Base-by-base conservation (phyloP, 1,140 invertebrate genomes). In the Periplaneta americana region DNA sequence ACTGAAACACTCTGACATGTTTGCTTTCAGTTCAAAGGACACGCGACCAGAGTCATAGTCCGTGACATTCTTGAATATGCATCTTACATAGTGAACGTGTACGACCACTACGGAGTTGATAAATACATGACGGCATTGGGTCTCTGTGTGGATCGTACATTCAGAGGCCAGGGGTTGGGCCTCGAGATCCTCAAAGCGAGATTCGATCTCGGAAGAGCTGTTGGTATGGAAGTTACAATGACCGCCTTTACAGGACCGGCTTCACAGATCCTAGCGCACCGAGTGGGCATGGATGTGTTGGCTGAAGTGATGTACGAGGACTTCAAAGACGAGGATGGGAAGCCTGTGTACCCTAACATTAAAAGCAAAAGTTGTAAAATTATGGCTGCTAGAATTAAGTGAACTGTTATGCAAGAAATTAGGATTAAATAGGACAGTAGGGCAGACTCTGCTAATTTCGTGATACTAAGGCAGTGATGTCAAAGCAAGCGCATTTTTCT, bases 341-440 rank as follows among this genome's bases (percentile, higher is more conserved):
- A 83, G 10, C 31, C 75, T 0, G 74, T 66, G 6, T 85, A 83
- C 80, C 83, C 83, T 0, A 80, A 79, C 15, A 34, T 84, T 1
- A 76, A 80, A 66, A 36, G 76, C 2, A 79, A 84, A 48, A 35
- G 6, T 17, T 10, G 82, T 0, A 84, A 85, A 82, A 82, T 84
- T 28, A 85, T 85, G 85, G 80, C 66, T n/a, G 85, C 82, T 80
- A 78, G 28, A 80, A 35, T 85, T 17, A 34, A 82, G 37, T 84
- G 28, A 84, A n/a, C n/a, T n/a, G n/a, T n/a, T n/a, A n/a, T n/a
- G n/a, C n/a, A n/a, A n/a, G n/a, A n/a, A n/a, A n/a, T n/a, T n/a
- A n/a, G n/a, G n/a, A n/a, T n/a, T n/a, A n/a, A n/a, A n/a, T n/a
- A n/a, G n/a, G n/a, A n/a, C n/a, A n/a, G n/a, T n/a, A n/a, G n/a